These are phyloP conservation scores for Griposia aprilina DNA, from an alignment of 2,888 invertebrate genomes.

Conservation along the genomic window DNA sequence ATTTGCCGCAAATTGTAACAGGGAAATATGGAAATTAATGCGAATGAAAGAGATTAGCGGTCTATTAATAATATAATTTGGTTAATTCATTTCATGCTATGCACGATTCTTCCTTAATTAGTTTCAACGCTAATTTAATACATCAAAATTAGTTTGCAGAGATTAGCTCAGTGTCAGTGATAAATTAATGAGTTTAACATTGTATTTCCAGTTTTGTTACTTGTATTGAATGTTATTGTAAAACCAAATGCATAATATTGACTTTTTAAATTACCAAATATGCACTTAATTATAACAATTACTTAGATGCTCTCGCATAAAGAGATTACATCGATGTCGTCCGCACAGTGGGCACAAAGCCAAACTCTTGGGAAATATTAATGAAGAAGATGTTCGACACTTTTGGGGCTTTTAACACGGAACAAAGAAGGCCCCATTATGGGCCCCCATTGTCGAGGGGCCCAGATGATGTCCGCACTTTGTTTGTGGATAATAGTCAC, in stretches of 20 bases:
- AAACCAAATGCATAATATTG: neutral
- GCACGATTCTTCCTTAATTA: constrained; percentile 33
- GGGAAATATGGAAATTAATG: constrained; percentile 26
- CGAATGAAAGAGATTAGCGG: constrained; percentile 25
- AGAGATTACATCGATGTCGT: constrained; percentile 67
- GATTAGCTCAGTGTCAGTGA: constrained; percentile 22
- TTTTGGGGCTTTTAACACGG: constrained; percentile 78
- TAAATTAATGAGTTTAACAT: constrained; percentile 3
- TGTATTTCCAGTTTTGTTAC: neutral
- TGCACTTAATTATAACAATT: constrained; percentile 32
- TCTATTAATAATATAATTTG: constrained; percentile 33
- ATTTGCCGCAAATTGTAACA: constrained; percentile 18
- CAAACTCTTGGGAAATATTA: constrained; percentile 76
- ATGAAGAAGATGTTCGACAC: constrained; percentile 86
- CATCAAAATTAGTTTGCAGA: constrained; percentile 24
- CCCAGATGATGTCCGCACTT: constrained; percentile 79
- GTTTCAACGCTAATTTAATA: constrained; percentile 33
- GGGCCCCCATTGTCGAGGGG: constrained; percentile 65
- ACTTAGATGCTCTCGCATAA: constrained; percentile 45
- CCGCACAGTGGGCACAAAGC: constrained; percentile 49
- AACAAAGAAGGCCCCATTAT: constrained; percentile 79
- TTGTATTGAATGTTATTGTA: neutral
- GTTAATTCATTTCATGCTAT: constrained; percentile 25
- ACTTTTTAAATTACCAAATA: constrained; percentile 4
- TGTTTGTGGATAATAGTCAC: constrained; percentile 72